These are phyloP conservation scores for Ibidorhyncha struthersii DNA, from an alignment of 2,113 vertebrate species.

Conservation along the genomic window DNA sequence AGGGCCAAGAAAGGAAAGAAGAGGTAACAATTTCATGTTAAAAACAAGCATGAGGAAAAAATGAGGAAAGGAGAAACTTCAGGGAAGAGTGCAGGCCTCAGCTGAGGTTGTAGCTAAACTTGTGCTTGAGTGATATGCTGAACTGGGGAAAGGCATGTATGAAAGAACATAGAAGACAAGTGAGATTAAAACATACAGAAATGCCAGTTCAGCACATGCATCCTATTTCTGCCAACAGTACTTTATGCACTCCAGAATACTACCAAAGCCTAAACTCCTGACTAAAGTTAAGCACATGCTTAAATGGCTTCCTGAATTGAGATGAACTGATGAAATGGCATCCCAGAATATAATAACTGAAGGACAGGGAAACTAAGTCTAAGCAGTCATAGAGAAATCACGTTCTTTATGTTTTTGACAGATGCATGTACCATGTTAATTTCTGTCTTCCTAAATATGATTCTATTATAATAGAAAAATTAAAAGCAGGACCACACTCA, in stretches of 20 bases:
- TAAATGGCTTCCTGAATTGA: neutral
- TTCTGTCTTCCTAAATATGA: neutral
- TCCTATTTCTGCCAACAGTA: neutral
- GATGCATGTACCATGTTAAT: neutral
- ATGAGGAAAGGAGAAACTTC: neutral
- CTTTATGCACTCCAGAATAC: neutral
- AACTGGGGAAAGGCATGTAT: neutral
- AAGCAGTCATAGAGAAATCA: neutral
- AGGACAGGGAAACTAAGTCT: neutral
- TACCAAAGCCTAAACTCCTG: neutral
- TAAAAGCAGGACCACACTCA: neutral
- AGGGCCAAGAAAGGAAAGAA: neutral
- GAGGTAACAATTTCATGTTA: neutral
- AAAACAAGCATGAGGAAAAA: neutral
- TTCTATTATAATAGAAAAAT: neutral
- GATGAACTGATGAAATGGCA: neutral
- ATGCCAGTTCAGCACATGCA: neutral
- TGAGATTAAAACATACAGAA: neutral
- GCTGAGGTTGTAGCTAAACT: neutral
- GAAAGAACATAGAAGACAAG: neutral
- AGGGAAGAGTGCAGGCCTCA: neutral
- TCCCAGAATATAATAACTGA: neutral
- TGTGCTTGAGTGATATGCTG: neutral
- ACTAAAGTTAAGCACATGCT: neutral
- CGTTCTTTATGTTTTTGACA: neutral